phyloP scores from a whole-genome alignment of 2,113 vertebrate genomes.

The Hydrochoerus hydrochaeris region DNA sequence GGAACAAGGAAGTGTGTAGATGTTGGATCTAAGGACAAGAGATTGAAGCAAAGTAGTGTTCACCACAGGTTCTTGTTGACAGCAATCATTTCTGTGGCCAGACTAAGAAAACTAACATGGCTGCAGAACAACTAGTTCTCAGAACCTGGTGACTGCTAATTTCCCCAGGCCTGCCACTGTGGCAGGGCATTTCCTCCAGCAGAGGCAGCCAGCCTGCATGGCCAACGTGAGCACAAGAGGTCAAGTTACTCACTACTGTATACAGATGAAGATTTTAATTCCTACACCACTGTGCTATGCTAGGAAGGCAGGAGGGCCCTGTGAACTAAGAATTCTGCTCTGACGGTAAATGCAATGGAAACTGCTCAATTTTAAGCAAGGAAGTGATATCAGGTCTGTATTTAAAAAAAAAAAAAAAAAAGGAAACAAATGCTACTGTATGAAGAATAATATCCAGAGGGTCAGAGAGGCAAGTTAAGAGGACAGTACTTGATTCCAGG shows the following conservation, averaged over 20 bases:
- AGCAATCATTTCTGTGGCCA: background rate
- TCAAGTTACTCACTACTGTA: background rate
- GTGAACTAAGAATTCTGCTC: background rate
- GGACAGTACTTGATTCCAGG: background rate
- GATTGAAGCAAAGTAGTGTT: background rate
- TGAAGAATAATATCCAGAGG: background rate
- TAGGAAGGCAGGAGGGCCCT: background rate
- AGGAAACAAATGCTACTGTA: background rate
- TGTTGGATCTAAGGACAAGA: background rate
- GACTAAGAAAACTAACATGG: background rate
- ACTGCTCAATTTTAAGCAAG: background rate
- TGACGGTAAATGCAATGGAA: no score
- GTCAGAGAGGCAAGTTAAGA: background rate
- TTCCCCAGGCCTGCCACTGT: background rate
- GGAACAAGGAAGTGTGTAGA: background rate
- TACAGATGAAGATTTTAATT: background rate
- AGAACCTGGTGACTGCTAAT: background rate
- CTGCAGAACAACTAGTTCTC: background rate
- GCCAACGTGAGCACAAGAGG: fast-evolving
- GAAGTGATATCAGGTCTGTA: background rate
- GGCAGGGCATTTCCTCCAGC: background rate
- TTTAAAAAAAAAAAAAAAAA: background rate
- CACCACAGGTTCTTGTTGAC: conserved; percentile 51
- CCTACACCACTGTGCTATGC: background rate
- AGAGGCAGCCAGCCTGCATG: background rate